These are phyloP conservation scores for Apeltes quadracus DNA, from an alignment of 2,113 vertebrate genomes.

Conservation along the genomic window DNA sequence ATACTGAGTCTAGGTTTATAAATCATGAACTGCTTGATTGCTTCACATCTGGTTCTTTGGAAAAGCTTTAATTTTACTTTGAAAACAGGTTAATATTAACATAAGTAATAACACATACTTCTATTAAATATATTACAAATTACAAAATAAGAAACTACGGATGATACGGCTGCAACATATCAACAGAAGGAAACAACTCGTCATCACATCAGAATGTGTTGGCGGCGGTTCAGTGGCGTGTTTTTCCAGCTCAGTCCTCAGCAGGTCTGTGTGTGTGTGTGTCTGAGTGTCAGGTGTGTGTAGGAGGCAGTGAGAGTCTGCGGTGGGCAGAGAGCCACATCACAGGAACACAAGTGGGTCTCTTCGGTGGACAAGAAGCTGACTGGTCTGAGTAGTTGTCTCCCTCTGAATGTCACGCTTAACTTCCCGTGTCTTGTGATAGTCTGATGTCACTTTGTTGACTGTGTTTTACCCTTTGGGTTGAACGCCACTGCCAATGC, in stretches of 20 bases:
- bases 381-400: conserved; percentile 14
- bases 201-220: neutral
- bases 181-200: neutral
- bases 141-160: neutral
- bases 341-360: conserved; percentile 48
- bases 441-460: neutral
- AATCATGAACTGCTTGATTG: neutral
- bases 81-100: neutral
- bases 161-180: neutral
- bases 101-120: neutral
- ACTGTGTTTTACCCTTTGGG: neutral
- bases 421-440: neutral
- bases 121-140: neutral
- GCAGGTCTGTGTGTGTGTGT: conserved; percentile 51
- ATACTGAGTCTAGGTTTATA: neutral
- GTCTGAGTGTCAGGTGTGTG: conserved; percentile 63
- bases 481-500: neutral
- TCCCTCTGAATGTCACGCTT: neutral
- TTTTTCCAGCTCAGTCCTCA: conserved; percentile 15
- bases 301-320: conserved; percentile 41
- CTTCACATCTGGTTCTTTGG: neutral
- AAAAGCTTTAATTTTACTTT: neutral
- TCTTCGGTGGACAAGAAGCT: conserved; percentile 46
- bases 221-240: neutral
- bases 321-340: conserved; percentile 51